Base-by-base conservation (phyloP, 1,140 invertebrate species). In the Harlomillsia oculata region DNA sequence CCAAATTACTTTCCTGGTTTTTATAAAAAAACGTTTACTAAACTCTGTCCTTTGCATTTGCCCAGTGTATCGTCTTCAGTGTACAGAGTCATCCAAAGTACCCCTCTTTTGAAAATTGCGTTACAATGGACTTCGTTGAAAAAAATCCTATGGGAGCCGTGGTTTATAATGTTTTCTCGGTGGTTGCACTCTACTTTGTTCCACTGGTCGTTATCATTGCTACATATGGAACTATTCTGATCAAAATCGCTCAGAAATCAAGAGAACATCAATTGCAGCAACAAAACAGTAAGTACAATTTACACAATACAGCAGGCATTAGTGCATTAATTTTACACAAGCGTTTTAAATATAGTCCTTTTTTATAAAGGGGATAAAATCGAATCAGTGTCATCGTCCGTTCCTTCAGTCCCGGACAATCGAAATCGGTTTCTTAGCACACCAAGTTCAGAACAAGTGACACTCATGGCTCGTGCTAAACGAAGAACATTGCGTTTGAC, bases 11-110 rank as follows among this genome's bases (percentile, higher is more conserved):
- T n/a, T n/a, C n/a, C n/a, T n/a, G n/a, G n/a, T n/a, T n/a, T n/a
- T n/a, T n/a, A n/a, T n/a, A n/a, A n/a, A n/a, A n/a, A n/a, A n/a
- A n/a, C n/a, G n/a, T n/a, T n/a, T n/a, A n/a, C n/a, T n/a, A n/a
- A n/a, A n/a, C n/a, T n/a, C n/a, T n/a, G n/a, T n/a, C n/a, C n/a
- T n/a, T n/a, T n/a, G n/a, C n/a, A n/a, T 63, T 55, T 53, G 66
- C 75, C 26, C 79, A 89, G 85, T 83, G 80, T 67, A 73, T 84
- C 5, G 80, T 88, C 11, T 89, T 86, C 67, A 80, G 83, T 63
- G 79, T 86, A 6, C 73, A 75, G 49, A 69, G 68, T 0, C 85
- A 87, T 69, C 84, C 84, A 0, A 63, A 75, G 0, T 75, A 79
- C 63, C 74, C 74, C 0, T 76, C 80, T 48, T 89, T 82, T 72